Evolutionary conservation across 2,797 vertebrate species (phyloP).

Genomic region (Macroramphosus scolopax): DNA sequence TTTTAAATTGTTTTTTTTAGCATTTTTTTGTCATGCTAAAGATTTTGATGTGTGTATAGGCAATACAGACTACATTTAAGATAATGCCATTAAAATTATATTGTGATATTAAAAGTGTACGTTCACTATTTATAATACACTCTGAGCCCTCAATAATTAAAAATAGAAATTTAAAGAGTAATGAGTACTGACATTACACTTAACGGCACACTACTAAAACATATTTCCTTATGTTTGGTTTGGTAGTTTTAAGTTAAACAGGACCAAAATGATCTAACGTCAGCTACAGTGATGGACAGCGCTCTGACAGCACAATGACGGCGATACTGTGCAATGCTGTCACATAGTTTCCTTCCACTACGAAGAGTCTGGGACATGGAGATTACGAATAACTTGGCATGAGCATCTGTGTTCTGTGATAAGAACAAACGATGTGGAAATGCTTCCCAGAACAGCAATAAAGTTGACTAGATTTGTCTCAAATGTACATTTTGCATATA

Average conservation of each 20-base stretch:
- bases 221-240: not conserved
- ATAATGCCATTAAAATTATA: conserved; percentile 10
- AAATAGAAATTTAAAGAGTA: conserved; percentile 16
- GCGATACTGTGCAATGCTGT: conserved; percentile 32
- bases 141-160: too few species aligned
- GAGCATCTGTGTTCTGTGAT: conserved; percentile 59
- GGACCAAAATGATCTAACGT: conserved; percentile 1
- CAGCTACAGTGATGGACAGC: conserved; percentile 28
- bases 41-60: conserved; percentile 9
- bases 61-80: conserved; percentile 7
- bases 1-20: not conserved
- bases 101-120: conserved; percentile 14
- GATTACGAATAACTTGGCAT: conserved; percentile 63
- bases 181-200: not conserved
- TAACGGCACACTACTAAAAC: not conserved
- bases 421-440: conserved; percentile 51
- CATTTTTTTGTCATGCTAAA: conserved; percentile 8
- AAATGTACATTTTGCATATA: too few species aligned
- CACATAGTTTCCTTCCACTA: conserved; percentile 59
- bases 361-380: conserved; percentile 54
- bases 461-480: not conserved
- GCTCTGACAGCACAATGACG: conserved; percentile 38
- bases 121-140: conserved; percentile 4
- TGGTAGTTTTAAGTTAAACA: conserved; percentile 8
- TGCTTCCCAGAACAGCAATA: conserved; percentile 14